Evolutionary conservation across 2,888 invertebrate species (phyloP).

Genomic region (Nebria salina): DNA sequence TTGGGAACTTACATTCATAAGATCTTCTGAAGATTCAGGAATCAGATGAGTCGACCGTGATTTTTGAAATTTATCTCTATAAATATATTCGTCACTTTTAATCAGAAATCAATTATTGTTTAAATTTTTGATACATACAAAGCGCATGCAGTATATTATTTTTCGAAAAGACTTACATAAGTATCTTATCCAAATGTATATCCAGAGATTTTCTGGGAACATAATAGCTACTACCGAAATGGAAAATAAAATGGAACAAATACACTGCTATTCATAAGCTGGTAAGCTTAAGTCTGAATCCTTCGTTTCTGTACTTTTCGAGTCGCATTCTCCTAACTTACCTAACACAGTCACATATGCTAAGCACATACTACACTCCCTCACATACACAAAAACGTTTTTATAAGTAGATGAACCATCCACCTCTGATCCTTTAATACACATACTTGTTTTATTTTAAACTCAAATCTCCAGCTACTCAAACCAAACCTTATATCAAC

Average conservation of each 20-base stretch:
- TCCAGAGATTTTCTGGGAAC: background rate
- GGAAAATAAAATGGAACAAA: constrained; percentile 18
- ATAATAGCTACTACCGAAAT: constrained; percentile 15
- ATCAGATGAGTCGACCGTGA: too few species aligned
- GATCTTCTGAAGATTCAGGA: too few species aligned
- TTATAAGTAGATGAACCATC: background rate
- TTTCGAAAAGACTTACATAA: background rate
- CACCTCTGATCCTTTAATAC: constrained; percentile 42
- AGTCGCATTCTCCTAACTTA: constrained; percentile 3
- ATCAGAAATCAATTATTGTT: too few species aligned
- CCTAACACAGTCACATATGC: background rate
- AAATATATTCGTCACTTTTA: too few species aligned
- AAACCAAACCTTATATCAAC: background rate
- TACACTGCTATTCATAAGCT: constrained; percentile 39
- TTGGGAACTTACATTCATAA: too few species aligned
- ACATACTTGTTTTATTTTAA: constrained; percentile 43
- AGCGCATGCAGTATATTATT: background rate
- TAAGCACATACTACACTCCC: background rate
- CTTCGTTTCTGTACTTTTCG: constrained; percentile 32
- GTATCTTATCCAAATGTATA: background rate
- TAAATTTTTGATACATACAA: background rate
- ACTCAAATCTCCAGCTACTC: constrained; percentile 23
- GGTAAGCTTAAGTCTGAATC: constrained; percentile 27
- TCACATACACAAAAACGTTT: background rate
- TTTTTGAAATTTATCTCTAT: too few species aligned